Base-by-base conservation (phyloP, 2,113 vertebrate species). In the Chaenocephalus aceratus region DNA sequence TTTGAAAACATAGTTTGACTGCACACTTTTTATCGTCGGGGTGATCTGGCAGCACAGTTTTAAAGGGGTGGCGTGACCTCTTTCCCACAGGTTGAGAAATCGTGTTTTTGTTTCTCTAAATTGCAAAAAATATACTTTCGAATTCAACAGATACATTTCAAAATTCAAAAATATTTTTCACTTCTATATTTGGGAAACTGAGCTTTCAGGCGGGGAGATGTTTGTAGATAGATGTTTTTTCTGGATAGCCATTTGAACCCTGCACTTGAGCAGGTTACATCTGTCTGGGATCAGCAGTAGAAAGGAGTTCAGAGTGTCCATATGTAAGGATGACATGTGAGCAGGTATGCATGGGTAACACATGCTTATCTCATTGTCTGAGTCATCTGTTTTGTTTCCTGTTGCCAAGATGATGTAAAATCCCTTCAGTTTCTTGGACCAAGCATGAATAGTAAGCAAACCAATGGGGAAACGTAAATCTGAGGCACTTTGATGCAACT, bases 401-500 rank as follows among this genome's bases (percentile, higher is more conserved):
- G 56, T 65, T 67, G 68, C 49, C 21, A 36, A 21, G 52, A 61
- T 53, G 21, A 48, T 54, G n/a, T 75, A 44, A 49, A 69, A 4
- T 41, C 41, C 72, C 30, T 30, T 45, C 21, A 23, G 34, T 59
- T 41, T 67, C 3, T 51, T 49, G 8, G 6, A 34, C 12, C 45
- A 13, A 56, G 18, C n/a, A 30, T 71, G 26, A 36, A 45, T 26
- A 53, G 57, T 23, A 11, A 26, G 53, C 2, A 0, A 9, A 79
- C 23, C 13, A 12, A 49, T 74, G 70, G 74, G 67, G 79, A 74
- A 45, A 73, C 77, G 58, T 80, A 86, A 89, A 84, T 86, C 82
- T 78, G 80, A 82, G 86, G 83, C 87, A 80, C 82, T 51, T 49
- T 46, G 78, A 77, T 75, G 48, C 21, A 59, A 44, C 70, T 44